These are phyloP conservation scores for Tragelaphus buxtoni DNA, from an alignment of 2,113 vertebrate species.

Conservation along the genomic window DNA sequence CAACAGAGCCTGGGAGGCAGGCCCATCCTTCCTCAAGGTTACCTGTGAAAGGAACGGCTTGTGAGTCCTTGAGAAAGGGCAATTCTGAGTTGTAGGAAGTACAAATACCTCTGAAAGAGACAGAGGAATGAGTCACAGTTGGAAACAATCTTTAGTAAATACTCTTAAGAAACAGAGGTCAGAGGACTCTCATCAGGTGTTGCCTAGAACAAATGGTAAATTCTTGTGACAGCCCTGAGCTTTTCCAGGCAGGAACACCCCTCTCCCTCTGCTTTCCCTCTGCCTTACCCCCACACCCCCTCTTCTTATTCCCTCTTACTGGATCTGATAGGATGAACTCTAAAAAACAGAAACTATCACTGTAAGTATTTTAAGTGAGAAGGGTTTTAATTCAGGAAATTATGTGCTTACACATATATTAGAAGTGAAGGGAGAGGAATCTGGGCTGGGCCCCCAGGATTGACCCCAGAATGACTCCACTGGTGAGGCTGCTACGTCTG, in stretches of 20 bases:
- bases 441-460: background rate
- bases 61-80: background rate
- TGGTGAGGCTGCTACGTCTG: background rate
- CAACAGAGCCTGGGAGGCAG: background rate
- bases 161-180: background rate
- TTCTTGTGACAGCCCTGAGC: background rate
- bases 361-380: background rate
- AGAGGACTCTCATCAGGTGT: background rate
- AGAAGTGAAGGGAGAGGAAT: background rate
- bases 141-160: background rate
- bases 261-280: background rate
- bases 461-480: background rate
- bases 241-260: background rate
- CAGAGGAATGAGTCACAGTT: background rate
- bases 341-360: slow-evolving; percentile 29
- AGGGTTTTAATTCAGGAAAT: background rate
- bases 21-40: background rate
- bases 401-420: background rate
- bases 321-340: background rate
- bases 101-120: background rate
- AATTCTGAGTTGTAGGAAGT: background rate
- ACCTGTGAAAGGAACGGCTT: background rate
- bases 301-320: background rate
- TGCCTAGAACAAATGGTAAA: background rate
- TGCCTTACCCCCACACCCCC: background rate